These are phyloP conservation scores for Ibidorhyncha struthersii DNA, from an alignment of 2,113 vertebrate genomes.

Conservation along the genomic window DNA sequence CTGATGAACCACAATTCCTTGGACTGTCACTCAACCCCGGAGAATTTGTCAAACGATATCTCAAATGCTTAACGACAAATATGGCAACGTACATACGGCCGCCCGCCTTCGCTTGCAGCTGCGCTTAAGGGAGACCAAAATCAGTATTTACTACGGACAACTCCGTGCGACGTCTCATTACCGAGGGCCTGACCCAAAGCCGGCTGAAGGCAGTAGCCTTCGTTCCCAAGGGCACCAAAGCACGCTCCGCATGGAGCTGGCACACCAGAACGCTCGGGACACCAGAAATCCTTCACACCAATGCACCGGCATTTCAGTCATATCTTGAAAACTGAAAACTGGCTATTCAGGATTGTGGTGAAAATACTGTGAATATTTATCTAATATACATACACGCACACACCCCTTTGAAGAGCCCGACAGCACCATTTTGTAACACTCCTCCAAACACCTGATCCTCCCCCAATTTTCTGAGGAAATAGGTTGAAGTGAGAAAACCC, in stretches of 20 bases:
- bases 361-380: neutral
- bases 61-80: neutral
- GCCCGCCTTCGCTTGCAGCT: neutral
- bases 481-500: neutral
- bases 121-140: neutral
- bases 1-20: neutral
- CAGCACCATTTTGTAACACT: neutral
- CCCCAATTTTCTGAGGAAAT: neutral
- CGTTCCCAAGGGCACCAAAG: neutral
- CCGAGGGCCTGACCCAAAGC: no score
- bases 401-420: accelerated
- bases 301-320: accelerated
- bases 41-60: neutral
- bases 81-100: accelerated
- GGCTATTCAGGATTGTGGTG: neutral
- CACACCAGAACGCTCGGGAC: neutral
- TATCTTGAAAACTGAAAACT: neutral
- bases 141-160: neutral
- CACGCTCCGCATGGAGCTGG: neutral
- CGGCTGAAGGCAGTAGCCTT: neutral
- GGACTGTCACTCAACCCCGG: neutral
- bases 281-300: no score
- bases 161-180: accelerated
- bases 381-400: accelerated
- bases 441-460: neutral